A percentile compares a stretch with the other conserved stretches of the same genome.
Conservation (phyloP, 2,113 vertebrate genomes). For the Pangasianodon hypophthalmus region DNA sequence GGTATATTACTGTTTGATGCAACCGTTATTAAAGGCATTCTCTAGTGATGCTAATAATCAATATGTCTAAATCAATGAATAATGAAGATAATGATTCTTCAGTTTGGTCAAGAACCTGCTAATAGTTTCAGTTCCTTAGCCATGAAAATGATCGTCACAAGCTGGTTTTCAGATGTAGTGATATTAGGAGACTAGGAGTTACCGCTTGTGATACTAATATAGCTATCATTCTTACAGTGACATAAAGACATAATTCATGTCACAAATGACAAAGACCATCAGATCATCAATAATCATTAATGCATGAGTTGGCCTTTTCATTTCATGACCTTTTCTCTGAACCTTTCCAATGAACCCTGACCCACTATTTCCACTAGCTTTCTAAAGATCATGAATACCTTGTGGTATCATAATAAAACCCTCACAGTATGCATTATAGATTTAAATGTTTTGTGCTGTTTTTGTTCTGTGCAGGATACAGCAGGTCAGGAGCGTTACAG, state of each 20-base stretch:
- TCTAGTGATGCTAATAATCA: neutral
- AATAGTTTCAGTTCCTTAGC: neutral
- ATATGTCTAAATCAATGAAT: neutral
- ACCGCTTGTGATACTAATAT: neutral
- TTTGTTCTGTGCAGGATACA: conserved; percentile 81
- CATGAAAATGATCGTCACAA: neutral
- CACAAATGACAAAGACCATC: neutral
- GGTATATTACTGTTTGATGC: neutral
- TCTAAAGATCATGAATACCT: neutral
- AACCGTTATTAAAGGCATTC: neutral
- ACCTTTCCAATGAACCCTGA: neutral
- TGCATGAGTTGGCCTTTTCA: neutral
- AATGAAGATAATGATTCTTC: neutral
- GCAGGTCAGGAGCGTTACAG: conserved; percentile 97
- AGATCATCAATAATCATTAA: conserved; percentile 9
- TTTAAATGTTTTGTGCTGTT: conserved; percentile 18
- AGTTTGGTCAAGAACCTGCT: neutral
- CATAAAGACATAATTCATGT: neutral
- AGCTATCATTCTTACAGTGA: neutral
- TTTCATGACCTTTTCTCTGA: neutral
- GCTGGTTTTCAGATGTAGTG: neutral
- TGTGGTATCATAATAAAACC: neutral
- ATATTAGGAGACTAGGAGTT: neutral
- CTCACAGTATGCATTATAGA: neutral
- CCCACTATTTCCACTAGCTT: neutral